Conservation (phyloP, 2,888 invertebrate species). For the Lasioglossum villosulum region DNA sequence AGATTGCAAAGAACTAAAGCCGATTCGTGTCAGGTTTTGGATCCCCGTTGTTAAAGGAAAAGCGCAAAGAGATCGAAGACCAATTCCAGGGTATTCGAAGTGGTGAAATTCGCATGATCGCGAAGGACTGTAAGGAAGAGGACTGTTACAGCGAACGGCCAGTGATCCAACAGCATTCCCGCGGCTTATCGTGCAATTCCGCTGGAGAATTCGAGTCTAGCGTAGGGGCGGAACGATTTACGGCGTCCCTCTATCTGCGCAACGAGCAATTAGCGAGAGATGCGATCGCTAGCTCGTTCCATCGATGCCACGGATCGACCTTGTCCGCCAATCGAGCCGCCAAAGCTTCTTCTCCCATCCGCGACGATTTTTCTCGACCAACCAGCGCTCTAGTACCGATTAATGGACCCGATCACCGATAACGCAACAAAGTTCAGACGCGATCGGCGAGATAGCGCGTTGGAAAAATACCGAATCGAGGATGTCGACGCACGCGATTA, state of each 20-base stretch:
- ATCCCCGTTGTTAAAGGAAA: neutral
- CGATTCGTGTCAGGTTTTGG: too few relatives aligned
- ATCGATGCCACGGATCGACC: slow-evolving; percentile 48
- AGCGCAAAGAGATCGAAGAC: neutral
- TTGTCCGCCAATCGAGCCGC: slow-evolving; percentile 12
- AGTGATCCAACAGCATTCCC: slow-evolving; percentile 1
- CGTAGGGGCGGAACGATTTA: slow-evolving; percentile 44
- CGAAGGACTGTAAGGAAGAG: neutral
- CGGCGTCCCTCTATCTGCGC: slow-evolving; percentile 27
- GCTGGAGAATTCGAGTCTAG: slow-evolving; percentile 43
- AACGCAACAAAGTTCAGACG: slow-evolving; percentile 3
- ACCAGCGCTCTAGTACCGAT: neutral
- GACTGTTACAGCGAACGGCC: neutral
- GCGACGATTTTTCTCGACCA: neutral
- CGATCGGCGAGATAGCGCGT: neutral
- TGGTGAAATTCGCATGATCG: neutral
- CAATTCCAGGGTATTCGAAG: neutral
- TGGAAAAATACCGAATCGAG: slow-evolving; percentile 1
- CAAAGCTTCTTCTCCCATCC: slow-evolving; percentile 11
- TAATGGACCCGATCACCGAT: neutral
- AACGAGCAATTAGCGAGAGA: slow-evolving; percentile 62
- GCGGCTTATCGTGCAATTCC: slow-evolving; percentile 38
- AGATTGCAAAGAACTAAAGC: neutral
- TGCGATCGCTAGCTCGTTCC: slow-evolving; percentile 46
- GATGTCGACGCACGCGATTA: slow-evolving; percentile 5